phyloP scores from a whole-genome alignment of 1,140 invertebrate species.

The Choristoneura fumiferana region DNA sequence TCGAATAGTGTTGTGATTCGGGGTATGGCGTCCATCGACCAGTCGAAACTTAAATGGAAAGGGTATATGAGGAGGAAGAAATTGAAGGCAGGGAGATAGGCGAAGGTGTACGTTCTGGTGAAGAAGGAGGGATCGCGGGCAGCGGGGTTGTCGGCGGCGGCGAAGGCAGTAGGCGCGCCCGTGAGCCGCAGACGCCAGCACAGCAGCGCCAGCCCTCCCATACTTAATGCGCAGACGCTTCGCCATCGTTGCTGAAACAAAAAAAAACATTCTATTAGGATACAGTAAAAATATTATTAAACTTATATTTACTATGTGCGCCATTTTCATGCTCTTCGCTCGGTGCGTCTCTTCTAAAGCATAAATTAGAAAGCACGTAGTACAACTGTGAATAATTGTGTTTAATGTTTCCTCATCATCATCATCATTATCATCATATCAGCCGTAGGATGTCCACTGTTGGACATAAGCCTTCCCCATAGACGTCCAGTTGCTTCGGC shows the following conservation, averaged over 20 bases:
- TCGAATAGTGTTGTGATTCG: constrained; percentile 87
- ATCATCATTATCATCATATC: no score
- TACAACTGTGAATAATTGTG: no score
- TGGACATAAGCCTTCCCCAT: no score
- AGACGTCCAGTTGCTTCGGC: no score
- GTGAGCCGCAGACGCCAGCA: constrained; percentile 83
- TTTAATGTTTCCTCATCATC: no score
- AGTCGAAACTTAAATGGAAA: constrained; percentile 92
- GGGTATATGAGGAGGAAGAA: constrained; percentile 90
- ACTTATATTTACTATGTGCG: no score
- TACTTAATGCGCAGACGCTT: constrained; percentile 81
- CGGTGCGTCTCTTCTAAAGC: no score
- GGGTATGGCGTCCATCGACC: constrained; percentile 96
- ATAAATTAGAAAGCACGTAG: no score
- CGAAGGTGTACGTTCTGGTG: constrained; percentile 89
- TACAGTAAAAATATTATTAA: no score
- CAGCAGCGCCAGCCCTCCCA: constrained; percentile 79
- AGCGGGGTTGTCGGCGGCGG: constrained; percentile 93
- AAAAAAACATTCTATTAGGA: constrained; percentile 34
- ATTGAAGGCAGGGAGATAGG: constrained; percentile 93
- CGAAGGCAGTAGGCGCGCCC: constrained; percentile 86
- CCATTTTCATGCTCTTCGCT: no score
- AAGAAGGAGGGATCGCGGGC: constrained; percentile 86
- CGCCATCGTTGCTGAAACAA: constrained; percentile 83
- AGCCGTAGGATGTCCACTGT: no score